Base-by-base conservation (phyloP, 1,140 invertebrate species). In the Procambarus clarkii region DNA sequence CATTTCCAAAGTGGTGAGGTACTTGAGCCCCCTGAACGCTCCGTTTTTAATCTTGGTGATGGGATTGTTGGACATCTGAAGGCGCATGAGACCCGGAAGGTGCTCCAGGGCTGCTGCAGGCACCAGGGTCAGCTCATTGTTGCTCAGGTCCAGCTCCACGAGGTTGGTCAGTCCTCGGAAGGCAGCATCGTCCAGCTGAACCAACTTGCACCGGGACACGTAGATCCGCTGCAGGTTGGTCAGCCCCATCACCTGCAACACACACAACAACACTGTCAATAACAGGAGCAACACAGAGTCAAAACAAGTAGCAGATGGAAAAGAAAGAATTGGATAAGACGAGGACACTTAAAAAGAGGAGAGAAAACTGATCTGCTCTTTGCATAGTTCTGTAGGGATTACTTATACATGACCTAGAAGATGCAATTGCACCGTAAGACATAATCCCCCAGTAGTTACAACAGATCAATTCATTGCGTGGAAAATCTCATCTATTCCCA, bases 211-310 rank as follows among this genome's bases (percentile, higher is more conserved):
- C 92, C 95, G 96, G 71, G 96, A 95, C 93, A 98, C 94, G 94
- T 97, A 98, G 48, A 98, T 96, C 93, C 97, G 96, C 94, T 98
- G 98, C 89, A 98, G 95, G 95, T 98, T 98, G 21, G 97, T 95
- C 54, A 98, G 95, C 54, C 96, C 97, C 21, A 97, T 96, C 80
- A 96, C 96, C 76, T 96, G 45, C 48, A 11, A 71, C 83, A 45
- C 34, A 34, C 50, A 78, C 34, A 71, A 64, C 60, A 64, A 64
- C 60, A 4, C 13, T 9, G 50, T 64, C 18, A 64, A 2, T 64
- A 58, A 58, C 7, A 58, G 7, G 7, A 58, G 54, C 13, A 0
- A 7, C 60, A 64, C 1, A 64, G 60, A 64, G 21, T 5, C 15
- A 21, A 21, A 64, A 21, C 18, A 21, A 18, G 18, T 11, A 64